These are phyloP conservation scores for Drosophila testacea DNA, from an alignment of 2,888 invertebrate genomes.

Conservation along the genomic window DNA sequence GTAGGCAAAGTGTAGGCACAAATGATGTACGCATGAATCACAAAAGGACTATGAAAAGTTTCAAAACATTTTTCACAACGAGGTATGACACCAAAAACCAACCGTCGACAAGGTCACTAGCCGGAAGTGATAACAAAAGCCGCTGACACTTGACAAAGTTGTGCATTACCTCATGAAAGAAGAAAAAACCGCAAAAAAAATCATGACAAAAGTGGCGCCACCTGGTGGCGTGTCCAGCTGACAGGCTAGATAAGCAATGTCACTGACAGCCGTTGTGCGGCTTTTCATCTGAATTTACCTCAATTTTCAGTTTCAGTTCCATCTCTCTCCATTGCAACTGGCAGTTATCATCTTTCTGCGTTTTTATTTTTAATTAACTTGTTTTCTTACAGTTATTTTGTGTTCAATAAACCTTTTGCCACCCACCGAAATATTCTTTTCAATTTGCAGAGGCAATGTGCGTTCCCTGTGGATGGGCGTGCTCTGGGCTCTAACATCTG, in stretches of 20 bases:
- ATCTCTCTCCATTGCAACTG: constrained; percentile 24
- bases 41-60: constrained; percentile 64
- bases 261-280: constrained; percentile 38
- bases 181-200: constrained; percentile 15
- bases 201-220: constrained; percentile 35
- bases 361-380: constrained; percentile 62
- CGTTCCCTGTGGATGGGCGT: constrained; percentile 91
- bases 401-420: constrained; percentile 44
- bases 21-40: constrained; percentile 75
- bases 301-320: constrained; percentile 53
- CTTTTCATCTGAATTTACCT: constrained; percentile 67
- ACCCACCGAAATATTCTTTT: constrained; percentile 18
- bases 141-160: constrained; percentile 82
- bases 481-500: constrained; percentile 90
- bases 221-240: constrained; percentile 67
- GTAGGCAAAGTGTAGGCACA: constrained; percentile 58
- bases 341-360: constrained; percentile 61
- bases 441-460: constrained; percentile 88
- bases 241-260: constrained; percentile 60
- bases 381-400: constrained; percentile 23
- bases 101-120: constrained; percentile 53
- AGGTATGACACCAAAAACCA: constrained; percentile 18
- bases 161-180: constrained; percentile 40
- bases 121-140: constrained; percentile 81
- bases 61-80: constrained; percentile 64